Percentiles rank a stretch among this genome's conserved stretches.
These are phyloP conservation scores for Dromiciops gliroides DNA, from an alignment of 2,113 vertebrate species.

Conservation along the genomic window DNA sequence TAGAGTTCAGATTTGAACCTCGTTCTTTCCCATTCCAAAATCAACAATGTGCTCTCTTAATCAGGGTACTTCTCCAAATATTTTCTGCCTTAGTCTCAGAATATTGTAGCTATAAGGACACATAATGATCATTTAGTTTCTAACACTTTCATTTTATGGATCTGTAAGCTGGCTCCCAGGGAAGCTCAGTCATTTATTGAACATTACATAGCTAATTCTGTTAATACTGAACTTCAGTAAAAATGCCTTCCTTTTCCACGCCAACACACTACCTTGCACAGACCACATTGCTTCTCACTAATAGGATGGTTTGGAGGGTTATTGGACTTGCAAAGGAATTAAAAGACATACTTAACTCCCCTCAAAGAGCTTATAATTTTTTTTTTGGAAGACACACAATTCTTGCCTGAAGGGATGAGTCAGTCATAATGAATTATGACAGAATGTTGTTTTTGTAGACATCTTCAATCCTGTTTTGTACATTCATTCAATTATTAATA, in stretches of 20 bases:
- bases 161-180: neutral
- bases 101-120: too few relatives aligned
- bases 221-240: neutral
- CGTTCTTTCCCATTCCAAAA: too few relatives aligned
- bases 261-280: neutral
- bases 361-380: neutral
- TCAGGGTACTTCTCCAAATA: too few relatives aligned
- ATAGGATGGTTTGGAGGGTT: neutral
- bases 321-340: neutral
- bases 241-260: neutral
- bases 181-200: neutral
- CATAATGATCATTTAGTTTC: too few relatives aligned
- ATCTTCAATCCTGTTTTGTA: too few relatives aligned
- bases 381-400: neutral
- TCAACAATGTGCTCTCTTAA: too few relatives aligned
- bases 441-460: neutral
- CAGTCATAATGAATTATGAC: neutral
- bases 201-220: neutral
- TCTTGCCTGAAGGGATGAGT: neutral
- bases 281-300: neutral
- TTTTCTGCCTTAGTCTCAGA: too few relatives aligned
- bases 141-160: neutral
- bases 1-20: too few relatives aligned
- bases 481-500: neutral
- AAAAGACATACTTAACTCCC: neutral